Conservation (phyloP, 2,113 vertebrate species). For the Rousettus leschenaultii region DNA sequence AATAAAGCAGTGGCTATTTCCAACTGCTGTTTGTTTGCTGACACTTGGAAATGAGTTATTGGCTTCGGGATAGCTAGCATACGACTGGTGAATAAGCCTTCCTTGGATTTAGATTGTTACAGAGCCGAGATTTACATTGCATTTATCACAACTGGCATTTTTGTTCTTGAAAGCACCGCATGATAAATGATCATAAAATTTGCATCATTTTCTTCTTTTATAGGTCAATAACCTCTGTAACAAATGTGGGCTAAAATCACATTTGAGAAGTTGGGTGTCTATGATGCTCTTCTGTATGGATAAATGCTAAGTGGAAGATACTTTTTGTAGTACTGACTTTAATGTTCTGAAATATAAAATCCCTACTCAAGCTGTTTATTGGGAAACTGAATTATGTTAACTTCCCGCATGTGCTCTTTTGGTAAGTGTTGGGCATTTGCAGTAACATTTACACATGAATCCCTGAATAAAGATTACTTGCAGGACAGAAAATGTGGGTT, state of each 20-base stretch:
- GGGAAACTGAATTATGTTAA: neutral
- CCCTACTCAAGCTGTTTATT: neutral
- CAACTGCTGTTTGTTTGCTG: neutral
- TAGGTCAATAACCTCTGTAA: conserved; percentile 2
- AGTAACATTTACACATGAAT: neutral
- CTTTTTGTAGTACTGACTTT: neutral
- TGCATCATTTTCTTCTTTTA: conserved; percentile 43
- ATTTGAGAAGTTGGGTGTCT: neutral
- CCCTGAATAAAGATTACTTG: neutral
- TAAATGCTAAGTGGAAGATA: neutral
- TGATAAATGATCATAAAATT: conserved; percentile 28
- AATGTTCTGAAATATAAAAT: neutral
- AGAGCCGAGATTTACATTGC: neutral
- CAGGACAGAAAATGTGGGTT: neutral
- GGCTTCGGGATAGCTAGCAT: neutral
- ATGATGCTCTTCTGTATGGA: neutral
- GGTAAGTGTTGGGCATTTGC: neutral
- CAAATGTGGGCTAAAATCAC: neutral
- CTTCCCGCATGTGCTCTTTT: neutral
- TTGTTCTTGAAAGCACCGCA: conserved; percentile 18
- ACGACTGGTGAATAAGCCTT: neutral
- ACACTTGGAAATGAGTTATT: neutral
- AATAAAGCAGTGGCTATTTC: neutral
- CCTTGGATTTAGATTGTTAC: neutral
- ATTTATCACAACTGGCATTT: neutral